phyloP scores from a whole-genome alignment of 92 coral and sea anemone species.

The Heteractis magnifica region DNA sequence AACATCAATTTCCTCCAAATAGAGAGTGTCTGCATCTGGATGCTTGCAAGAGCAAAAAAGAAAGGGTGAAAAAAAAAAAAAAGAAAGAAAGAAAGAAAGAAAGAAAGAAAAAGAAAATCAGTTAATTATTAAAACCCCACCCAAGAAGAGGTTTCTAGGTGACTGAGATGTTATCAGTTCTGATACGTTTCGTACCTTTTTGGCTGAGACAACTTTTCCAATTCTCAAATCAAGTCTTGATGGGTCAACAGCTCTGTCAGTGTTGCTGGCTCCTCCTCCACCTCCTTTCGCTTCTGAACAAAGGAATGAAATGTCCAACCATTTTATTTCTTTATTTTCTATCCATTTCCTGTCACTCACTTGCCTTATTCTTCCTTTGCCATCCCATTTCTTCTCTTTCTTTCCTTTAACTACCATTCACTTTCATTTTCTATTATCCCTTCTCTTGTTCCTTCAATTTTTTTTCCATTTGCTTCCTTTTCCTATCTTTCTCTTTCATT shows the following conservation, averaged over 20 bases:
- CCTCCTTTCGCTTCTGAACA: slow-evolving; percentile 61
- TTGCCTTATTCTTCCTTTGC: neutral
- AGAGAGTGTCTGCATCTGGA: slow-evolving; percentile 95
- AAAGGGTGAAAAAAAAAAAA: neutral
- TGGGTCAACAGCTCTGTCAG: slow-evolving; percentile 83
- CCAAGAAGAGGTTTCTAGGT: neutral
- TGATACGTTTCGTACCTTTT: slow-evolving; percentile 53
- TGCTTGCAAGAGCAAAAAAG: slow-evolving; percentile 50
- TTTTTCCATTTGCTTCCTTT: neutral
- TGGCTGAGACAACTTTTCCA: slow-evolving; percentile 87
- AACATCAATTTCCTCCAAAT: slow-evolving; percentile 85
- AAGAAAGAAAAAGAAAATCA: neutral
- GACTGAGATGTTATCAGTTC: neutral
- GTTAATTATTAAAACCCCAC: neutral
- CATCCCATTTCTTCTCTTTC: neutral
- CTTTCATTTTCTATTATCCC: neutral
- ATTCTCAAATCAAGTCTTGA: slow-evolving; percentile 87
- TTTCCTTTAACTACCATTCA: too few species aligned
- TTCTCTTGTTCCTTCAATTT: neutral
- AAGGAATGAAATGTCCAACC: neutral
- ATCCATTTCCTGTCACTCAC: too few species aligned
- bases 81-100: neutral
- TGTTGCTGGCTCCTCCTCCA: slow-evolving; percentile 45
- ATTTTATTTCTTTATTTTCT: neutral
- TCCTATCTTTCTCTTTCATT: neutral